Percentiles rank a stretch among this genome's conserved stretches.
These are phyloP conservation scores for Eupithecia inturbata DNA, from an alignment of 2,888 invertebrate species.

Conservation along the genomic window DNA sequence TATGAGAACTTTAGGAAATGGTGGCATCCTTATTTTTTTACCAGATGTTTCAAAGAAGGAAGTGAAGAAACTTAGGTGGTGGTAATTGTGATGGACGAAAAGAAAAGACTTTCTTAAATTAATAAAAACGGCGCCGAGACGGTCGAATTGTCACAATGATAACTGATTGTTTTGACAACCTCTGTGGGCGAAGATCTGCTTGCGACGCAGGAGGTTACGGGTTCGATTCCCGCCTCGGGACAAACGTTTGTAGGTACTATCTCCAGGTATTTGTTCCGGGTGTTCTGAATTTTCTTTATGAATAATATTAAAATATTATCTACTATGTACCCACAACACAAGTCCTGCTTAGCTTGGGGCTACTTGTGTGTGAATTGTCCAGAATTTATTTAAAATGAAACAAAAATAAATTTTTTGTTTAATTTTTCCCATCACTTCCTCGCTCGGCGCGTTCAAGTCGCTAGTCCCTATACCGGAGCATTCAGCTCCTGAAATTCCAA, in stretches of 20 bases:
- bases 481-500: not conserved
- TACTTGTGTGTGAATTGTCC: not conserved
- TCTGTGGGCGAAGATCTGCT: not conserved
- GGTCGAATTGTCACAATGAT: not conserved
- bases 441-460: not conserved
- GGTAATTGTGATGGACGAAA: not conserved
- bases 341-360: not conserved
- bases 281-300: not conserved
- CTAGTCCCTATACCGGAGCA: no score
- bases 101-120: not conserved
- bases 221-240: not conserved
- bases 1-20: conserved; percentile 65
- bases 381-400: no score
- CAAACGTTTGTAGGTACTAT: not conserved
- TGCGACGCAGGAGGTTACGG: no score
- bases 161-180: not conserved
- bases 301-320: not conserved
- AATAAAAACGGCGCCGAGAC: not conserved
- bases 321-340: not conserved
- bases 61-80: not conserved
- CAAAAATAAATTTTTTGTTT: no score
- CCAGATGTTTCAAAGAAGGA: conserved; percentile 33
- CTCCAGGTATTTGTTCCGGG: not conserved
- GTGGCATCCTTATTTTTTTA: conserved; percentile 62
- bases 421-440: not conserved